Conservation (phyloP, 2,797 vertebrate species). For the Pseudochromis fuscus region DNA sequence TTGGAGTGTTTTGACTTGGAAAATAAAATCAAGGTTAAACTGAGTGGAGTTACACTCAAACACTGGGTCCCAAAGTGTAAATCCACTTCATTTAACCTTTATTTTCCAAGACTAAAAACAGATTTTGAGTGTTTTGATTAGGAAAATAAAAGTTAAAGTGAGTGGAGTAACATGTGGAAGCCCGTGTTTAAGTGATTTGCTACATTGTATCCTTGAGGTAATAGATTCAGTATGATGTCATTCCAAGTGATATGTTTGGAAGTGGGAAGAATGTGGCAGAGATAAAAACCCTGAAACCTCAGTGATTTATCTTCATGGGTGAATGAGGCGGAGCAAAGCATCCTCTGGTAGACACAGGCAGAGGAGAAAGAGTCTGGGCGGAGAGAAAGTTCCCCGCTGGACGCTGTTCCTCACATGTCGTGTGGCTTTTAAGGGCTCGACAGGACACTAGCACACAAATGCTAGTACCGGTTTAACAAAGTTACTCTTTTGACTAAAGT, state of each 20-base stretch:
- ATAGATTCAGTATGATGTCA: too few relatives aligned
- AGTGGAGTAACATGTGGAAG: background rate
- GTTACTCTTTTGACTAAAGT: background rate
- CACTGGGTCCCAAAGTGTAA: too few relatives aligned
- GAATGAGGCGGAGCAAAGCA: conserved; percentile 80
- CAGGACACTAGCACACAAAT: conserved; percentile 8
- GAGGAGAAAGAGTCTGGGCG: conserved; percentile 69
- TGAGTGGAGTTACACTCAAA: too few relatives aligned
- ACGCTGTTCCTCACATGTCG: conserved; percentile 54
- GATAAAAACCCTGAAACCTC: background rate
- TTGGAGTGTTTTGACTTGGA: background rate
- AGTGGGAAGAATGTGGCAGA: too few relatives aligned
- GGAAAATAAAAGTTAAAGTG: background rate
- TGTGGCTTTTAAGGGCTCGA: background rate
- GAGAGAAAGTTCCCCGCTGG: conserved; percentile 67
- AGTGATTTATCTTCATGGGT: conserved; percentile 48
- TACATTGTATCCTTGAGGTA: too few relatives aligned
- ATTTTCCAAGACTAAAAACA: too few relatives aligned
- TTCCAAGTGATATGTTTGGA: too few relatives aligned
- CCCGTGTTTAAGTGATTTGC: too few relatives aligned
- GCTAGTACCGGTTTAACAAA: background rate
- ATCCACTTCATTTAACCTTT: too few relatives aligned
- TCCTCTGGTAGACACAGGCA: conserved; percentile 65
- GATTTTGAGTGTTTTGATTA: background rate
- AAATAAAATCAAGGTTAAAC: conserved; percentile 2